Evolutionary conservation across 2,113 vertebrate species (phyloP).

Genomic region (Channa maculata): DNA sequence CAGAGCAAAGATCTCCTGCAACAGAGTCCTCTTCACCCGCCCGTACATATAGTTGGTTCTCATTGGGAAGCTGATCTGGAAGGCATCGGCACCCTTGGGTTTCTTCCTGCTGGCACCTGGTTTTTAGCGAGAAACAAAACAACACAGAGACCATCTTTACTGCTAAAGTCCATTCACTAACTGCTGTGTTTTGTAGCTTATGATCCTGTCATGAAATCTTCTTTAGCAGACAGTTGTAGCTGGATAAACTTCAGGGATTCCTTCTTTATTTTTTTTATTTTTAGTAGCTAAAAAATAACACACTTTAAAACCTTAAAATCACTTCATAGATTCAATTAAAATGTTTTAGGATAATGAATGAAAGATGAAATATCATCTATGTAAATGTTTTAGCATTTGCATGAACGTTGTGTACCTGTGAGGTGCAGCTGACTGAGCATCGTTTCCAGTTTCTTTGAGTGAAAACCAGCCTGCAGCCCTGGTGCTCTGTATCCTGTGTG

Average conservation of each 20-base stretch:
- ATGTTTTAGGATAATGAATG: no score
- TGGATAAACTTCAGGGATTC: no score
- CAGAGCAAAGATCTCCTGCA: slow-evolving; percentile 83
- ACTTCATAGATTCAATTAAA: no score
- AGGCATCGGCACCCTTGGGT: slow-evolving; percentile 59
- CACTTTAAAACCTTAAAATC: no score
- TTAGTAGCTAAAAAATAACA: no score
- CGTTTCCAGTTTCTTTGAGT: slow-evolving; percentile 76
- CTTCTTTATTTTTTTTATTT: no score
- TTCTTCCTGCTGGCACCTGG: slow-evolving; percentile 72
- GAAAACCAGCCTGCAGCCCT: slow-evolving; percentile 50
- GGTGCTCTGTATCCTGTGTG: slow-evolving; percentile 63
- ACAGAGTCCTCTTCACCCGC: slow-evolving; percentile 79
- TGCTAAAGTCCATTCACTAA: not conserved
- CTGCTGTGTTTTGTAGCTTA: not conserved
- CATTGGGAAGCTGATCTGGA: slow-evolving; percentile 86
- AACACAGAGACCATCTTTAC: not conserved
- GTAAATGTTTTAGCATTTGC: no score
- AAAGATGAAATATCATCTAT: no score
- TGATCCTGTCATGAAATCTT: not conserved
- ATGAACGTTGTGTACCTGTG: slow-evolving; percentile 46
- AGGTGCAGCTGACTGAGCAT: slow-evolving; percentile 82
- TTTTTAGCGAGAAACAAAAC: not conserved
- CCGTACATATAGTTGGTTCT: slow-evolving; percentile 86
- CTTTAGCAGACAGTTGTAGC: not conserved